These are phyloP conservation scores for Achatina immaculata DNA, from an alignment of 1,140 invertebrate species.

Conservation along the genomic window DNA sequence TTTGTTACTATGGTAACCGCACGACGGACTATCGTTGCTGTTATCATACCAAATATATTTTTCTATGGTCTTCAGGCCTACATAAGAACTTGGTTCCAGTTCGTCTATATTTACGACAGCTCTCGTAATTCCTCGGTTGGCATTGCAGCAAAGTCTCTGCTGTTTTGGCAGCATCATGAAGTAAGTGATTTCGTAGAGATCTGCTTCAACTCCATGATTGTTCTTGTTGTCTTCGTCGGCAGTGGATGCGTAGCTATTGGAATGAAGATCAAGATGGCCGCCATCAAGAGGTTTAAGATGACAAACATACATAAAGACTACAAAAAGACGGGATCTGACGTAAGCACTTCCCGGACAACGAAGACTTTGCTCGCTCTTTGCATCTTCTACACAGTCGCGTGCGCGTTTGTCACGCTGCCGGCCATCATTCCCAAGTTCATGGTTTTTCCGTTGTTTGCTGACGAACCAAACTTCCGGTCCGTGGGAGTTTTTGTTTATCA, in stretches of 20 bases:
- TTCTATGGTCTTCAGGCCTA: neutral
- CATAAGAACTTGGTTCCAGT: constrained; percentile 17
- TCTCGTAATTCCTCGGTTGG: neutral
- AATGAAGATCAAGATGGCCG: neutral
- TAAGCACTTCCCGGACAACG: neutral
- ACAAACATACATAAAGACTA: neutral
- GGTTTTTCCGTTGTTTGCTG: neutral
- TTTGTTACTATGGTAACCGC: neutral
- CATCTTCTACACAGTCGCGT: constrained; percentile 16
- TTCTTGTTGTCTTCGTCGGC: neutral
- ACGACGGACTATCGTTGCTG: neutral
- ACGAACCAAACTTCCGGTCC: constrained; percentile 1
- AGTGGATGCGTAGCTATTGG: constrained; percentile 12
- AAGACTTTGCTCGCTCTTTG: constrained; percentile 21
- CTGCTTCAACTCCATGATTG: neutral
- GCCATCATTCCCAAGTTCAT: neutral
- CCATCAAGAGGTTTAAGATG: neutral
- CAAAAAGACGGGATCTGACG: neutral
- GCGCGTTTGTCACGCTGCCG: neutral
- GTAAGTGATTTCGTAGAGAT: neutral
- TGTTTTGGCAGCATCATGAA: neutral
- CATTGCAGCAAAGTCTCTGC: neutral
- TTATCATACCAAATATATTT: neutral
- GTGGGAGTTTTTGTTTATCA: constrained; percentile 5
- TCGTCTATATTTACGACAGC: neutral